Evolutionary conservation across 2,888 invertebrate genomes (phyloP).

Genomic region (Catocala fraxini): DNA sequence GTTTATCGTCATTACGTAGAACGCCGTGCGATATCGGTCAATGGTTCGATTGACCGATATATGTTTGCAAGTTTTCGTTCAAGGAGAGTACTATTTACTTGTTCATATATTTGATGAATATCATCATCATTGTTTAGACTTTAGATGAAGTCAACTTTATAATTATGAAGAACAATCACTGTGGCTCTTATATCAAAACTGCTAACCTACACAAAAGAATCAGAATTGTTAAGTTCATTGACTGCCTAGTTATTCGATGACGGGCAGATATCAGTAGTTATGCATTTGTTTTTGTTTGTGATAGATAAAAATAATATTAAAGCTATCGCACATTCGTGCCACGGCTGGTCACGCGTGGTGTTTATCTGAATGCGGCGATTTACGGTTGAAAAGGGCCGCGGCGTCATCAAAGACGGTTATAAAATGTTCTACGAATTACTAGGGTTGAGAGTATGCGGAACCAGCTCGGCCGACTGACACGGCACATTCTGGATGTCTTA

Average conservation of each 20-base stretch:
- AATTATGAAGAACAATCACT: slow-evolving; percentile 10
- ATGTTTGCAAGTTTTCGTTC: slow-evolving; percentile 34
- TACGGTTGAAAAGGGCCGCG: slow-evolving; percentile 48
- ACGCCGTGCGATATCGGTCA: slow-evolving; percentile 40
- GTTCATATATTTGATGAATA: slow-evolving; percentile 22
- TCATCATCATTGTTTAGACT: slow-evolving; percentile 11
- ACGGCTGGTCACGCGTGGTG: slow-evolving; percentile 19
- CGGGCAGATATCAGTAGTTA: slow-evolving; percentile 21
- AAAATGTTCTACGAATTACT: slow-evolving; percentile 68
- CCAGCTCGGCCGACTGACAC: slow-evolving; percentile 77
- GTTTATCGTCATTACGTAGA: slow-evolving; percentile 38
- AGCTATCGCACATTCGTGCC: slow-evolving; percentile 26
- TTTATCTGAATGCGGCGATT: slow-evolving; percentile 42
- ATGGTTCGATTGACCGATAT: slow-evolving; percentile 41
- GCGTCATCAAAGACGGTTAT: slow-evolving; percentile 42
- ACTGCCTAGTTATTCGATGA: slow-evolving; percentile 41
- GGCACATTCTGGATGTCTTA: slow-evolving; percentile 53
- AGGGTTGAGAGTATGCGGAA: slow-evolving; percentile 76
- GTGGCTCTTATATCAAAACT: slow-evolving; percentile 16
- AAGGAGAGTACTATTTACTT: slow-evolving; percentile 32
- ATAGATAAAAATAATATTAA: slow-evolving; percentile 37
- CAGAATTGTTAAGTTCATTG: slow-evolving; percentile 42
- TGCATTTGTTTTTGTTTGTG: slow-evolving; percentile 34
- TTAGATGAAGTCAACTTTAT: too few species aligned
- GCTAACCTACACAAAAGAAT: slow-evolving; percentile 14